phyloP scores from a whole-genome alignment of 2,113 vertebrate species.

The Pteruthius melanotis region DNA sequence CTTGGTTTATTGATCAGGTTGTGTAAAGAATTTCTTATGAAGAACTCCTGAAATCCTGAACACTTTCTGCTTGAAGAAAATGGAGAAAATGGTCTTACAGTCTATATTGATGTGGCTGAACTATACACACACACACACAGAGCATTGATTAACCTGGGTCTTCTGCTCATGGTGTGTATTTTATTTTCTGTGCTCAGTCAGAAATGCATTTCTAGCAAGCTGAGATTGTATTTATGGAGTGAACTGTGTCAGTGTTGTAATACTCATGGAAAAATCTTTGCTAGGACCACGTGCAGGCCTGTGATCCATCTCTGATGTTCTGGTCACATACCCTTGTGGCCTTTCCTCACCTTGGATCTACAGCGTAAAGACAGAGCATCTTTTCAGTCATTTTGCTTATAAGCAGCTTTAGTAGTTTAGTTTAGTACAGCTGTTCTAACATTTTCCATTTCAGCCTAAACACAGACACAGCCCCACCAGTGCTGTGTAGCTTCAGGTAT shows the following conservation, averaged over 20 bases:
- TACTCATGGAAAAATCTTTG: neutral
- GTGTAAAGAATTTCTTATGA: neutral
- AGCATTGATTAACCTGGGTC: neutral
- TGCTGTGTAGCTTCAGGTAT: neutral
- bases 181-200: neutral
- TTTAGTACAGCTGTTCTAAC: neutral
- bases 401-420: neutral
- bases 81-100: neutral
- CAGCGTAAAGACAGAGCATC: neutral
- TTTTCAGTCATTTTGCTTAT: neutral
- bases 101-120: neutral
- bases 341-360: neutral
- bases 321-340: neutral
- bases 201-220: neutral
- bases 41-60: neutral
- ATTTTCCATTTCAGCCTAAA: neutral
- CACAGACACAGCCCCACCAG: too few species aligned
- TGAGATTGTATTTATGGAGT: neutral
- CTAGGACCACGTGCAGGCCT: accelerated
- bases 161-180: neutral
- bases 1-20: neutral
- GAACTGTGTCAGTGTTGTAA: neutral
- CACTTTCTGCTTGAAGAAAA: neutral
- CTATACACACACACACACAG: neutral
- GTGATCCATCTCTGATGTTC: neutral